phyloP scores from a whole-genome alignment of 2,888 invertebrate species.

The Lacanobia wlatinum region DNA sequence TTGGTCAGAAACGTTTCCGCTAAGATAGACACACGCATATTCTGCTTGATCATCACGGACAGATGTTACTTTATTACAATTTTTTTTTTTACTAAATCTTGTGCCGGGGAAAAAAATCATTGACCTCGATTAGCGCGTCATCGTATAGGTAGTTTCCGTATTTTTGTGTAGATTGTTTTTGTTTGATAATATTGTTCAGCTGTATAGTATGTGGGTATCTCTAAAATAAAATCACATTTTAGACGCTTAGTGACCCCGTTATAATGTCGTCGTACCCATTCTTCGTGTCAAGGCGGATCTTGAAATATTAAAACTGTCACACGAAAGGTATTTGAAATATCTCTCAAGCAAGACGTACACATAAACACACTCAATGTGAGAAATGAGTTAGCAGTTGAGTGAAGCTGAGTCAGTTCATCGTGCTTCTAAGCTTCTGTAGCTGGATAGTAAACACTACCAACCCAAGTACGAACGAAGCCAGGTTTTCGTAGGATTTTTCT shows the following conservation, averaged over 20 bases:
- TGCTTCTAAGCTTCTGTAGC: conserved; percentile 8
- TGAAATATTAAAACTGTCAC: conserved; percentile 23
- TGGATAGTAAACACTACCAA: conserved; percentile 10
- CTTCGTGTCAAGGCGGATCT: conserved; percentile 28
- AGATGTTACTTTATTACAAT: conserved; percentile 62
- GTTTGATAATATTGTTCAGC: conserved; percentile 66
- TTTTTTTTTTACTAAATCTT: conserved; percentile 67
- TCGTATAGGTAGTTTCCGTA: conserved; percentile 74
- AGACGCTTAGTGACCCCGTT: conserved; percentile 31
- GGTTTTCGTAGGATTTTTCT: conserved; percentile 78
- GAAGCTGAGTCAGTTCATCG: conserved; percentile 4
- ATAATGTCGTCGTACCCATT: conserved; percentile 36
- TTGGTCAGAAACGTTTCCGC: conserved; percentile 84
- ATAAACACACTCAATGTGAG: conserved; percentile 7
- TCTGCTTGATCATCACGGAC: conserved; percentile 59
- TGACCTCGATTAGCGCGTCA: conserved; percentile 74
- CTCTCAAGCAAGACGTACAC: neutral
- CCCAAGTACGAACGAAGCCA: conserved; percentile 33
- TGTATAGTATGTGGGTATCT: conserved; percentile 6
- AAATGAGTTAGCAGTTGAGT: neutral
- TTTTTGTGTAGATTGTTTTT: conserved; percentile 71
- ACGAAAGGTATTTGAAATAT: conserved; percentile 31
- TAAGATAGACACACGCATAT: conserved; percentile 70
- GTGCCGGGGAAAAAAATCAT: conserved; percentile 72
- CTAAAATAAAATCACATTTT: conserved; percentile 25